These are phyloP conservation scores for Aphelinus atriplicis DNA, from an alignment of 1,140 invertebrate species.

Conservation along the genomic window DNA sequence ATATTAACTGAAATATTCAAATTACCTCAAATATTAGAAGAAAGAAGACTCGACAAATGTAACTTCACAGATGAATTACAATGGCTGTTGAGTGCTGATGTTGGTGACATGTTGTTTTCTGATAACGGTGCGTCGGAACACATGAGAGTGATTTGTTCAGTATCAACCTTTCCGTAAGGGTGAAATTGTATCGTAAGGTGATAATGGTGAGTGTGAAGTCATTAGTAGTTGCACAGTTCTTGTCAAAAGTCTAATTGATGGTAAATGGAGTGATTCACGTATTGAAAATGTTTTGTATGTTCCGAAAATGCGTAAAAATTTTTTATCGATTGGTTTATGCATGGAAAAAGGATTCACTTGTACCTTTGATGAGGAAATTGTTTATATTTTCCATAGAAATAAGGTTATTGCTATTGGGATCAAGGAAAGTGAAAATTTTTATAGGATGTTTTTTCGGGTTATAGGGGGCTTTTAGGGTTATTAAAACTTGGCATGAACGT, in stretches of 20 bases:
- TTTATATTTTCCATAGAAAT: constrained; percentile 30
- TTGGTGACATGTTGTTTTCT: constrained; percentile 36
- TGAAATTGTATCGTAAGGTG: constrained; percentile 35
- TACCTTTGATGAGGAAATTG: constrained; percentile 33
- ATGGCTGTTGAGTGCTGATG: constrained; percentile 11
- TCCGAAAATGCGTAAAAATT: constrained; percentile 39
- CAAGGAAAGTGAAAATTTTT: constrained; percentile 35
- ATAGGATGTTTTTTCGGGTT: constrained; percentile 40
- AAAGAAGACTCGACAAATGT: too few species aligned
- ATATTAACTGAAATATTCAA: neutral
- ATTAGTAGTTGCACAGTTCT: constrained; percentile 34
- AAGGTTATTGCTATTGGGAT: constrained; percentile 40
- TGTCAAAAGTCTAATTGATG: constrained; percentile 32
- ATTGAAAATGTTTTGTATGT: constrained; percentile 41
- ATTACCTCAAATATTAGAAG: too few species aligned
- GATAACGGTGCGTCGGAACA: constrained; percentile 42
- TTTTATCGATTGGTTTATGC: constrained; percentile 40
- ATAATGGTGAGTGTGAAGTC: constrained; percentile 32
- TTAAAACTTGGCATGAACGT: constrained; percentile 14
- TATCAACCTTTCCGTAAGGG: constrained; percentile 28
- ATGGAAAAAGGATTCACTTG: constrained; percentile 36
- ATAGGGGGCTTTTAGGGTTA: neutral
- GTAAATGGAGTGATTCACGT: constrained; percentile 25
- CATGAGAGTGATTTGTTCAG: constrained; percentile 40
- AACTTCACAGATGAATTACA: too few species aligned